Evolutionary conservation across 2,888 invertebrate species (phyloP).

Genomic region (Ephialtes manifestator): DNA sequence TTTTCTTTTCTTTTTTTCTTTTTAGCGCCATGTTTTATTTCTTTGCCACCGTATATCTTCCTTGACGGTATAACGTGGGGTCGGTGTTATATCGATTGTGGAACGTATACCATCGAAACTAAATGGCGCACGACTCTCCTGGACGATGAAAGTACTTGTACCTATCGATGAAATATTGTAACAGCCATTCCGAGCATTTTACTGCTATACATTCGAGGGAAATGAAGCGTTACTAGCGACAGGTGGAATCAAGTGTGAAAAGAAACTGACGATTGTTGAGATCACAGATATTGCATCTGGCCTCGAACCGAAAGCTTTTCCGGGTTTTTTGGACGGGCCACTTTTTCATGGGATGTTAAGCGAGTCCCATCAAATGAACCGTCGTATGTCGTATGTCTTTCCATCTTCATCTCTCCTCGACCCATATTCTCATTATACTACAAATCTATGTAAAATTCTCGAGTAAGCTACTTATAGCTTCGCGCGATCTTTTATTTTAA

Average conservation of each 20-base stretch:
- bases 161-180: constrained; percentile 37
- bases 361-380: not conserved
- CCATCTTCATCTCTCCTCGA: too few species aligned
- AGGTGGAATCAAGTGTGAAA: not conserved
- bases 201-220: constrained; percentile 9
- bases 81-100: constrained; percentile 25
- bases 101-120: constrained; percentile 19
- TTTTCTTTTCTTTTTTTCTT: not conserved
- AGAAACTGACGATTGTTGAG: constrained; percentile 30
- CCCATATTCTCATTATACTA: too few species aligned
- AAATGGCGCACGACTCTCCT: constrained; percentile 28
- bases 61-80: not conserved
- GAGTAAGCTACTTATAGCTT: too few species aligned
- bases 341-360: not conserved
- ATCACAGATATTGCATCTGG: not conserved
- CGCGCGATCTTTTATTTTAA: too few species aligned
- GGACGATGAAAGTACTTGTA: constrained; percentile 10
- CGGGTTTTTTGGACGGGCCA: not conserved
- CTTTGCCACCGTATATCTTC: not conserved
- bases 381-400: too few species aligned
- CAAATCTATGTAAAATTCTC: too few species aligned
- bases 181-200: not conserved
- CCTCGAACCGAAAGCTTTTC: not conserved
- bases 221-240: constrained; percentile 32
- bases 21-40: constrained; percentile 16